Percentiles rank a stretch among this genome's conserved stretches.
phyloP scores from a whole-genome alignment of 2,888 invertebrate species.

The Drosophila nr. perissopoda region DNA sequence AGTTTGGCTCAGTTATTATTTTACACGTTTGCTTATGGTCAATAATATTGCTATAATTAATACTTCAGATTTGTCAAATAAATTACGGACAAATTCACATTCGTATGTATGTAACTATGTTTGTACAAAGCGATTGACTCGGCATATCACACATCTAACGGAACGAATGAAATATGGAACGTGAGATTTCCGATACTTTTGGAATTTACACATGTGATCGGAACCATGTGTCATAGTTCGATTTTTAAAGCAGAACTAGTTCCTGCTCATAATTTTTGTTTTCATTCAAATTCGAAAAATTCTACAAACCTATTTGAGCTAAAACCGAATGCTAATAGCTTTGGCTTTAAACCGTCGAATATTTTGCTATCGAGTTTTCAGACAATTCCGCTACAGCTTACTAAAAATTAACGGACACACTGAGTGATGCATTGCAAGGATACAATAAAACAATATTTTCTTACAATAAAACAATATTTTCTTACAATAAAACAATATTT shows the following conservation, averaged over 20 bases:
- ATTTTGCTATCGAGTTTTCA: neutral
- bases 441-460: neutral
- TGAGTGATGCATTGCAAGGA: neutral
- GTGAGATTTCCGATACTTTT: slow-evolving; percentile 29
- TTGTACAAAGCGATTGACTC: slow-evolving; percentile 24
- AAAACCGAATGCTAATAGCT: neutral
- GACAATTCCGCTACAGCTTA: neutral
- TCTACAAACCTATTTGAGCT: neutral
- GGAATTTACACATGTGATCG: slow-evolving; percentile 10
- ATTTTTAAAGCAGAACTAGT: slow-evolving; percentile 7
- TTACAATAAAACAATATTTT: neutral
- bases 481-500: neutral
- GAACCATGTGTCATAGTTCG: neutral
- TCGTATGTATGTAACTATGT: slow-evolving; percentile 8
- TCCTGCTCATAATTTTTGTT: neutral
- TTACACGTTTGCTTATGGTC: neutral
- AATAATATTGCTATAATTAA: slow-evolving; percentile 15
- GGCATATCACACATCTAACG: slow-evolving; percentile 4
- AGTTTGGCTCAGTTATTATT: neutral
- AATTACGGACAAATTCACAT: slow-evolving; percentile 25
- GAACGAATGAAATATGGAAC: slow-evolving; percentile 32
- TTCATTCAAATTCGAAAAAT: neutral
- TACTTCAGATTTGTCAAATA: slow-evolving; percentile 27
- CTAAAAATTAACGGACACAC: neutral
- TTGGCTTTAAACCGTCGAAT: neutral